Evolutionary conservation across 2,113 vertebrate genomes (phyloP).

Genomic region (Neotoma lepida): DNA sequence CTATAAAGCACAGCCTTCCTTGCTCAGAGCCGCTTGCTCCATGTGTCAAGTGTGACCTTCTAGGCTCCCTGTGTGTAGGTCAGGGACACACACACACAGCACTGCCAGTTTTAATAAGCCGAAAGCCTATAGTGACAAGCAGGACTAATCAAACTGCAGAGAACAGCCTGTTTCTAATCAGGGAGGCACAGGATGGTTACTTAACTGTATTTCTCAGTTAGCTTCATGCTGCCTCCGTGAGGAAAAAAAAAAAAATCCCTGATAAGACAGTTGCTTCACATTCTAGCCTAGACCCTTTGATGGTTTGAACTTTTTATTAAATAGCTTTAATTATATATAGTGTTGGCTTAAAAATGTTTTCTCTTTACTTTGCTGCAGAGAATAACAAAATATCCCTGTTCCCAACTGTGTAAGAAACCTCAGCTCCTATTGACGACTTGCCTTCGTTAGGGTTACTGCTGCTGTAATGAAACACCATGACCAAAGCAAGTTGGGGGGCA

Average conservation of each 20-base stretch:
- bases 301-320: conserved; percentile 68
- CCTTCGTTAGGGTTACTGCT: background rate
- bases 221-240: background rate
- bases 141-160: conserved; percentile 68
- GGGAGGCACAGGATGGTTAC: conserved; percentile 47
- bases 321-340: conserved; percentile 67
- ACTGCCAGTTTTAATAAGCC: conserved; percentile 79
- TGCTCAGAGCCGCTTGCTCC: conserved; percentile 65
- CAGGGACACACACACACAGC: conserved; percentile 53
- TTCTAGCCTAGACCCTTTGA: conserved; percentile 50
- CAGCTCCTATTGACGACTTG: background rate
- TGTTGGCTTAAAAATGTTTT: conserved; percentile 52
- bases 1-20: conserved; percentile 60
- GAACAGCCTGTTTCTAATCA: conserved; percentile 64
- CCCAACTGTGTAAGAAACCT: background rate
- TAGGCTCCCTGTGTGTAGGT: conserved; percentile 62
- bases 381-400: background rate
- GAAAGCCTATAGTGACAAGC: conserved; percentile 59
- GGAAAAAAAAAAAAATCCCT: background rate
- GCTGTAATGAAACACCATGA: background rate
- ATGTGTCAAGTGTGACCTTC: conserved; percentile 69
- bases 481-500: background rate
- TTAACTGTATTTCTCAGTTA: conserved; percentile 63
- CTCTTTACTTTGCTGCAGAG: conserved; percentile 40
- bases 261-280: conserved; percentile 24